phyloP scores from a whole-genome alignment of 1,140 invertebrate genomes.

The Zophobas atratus region DNA sequence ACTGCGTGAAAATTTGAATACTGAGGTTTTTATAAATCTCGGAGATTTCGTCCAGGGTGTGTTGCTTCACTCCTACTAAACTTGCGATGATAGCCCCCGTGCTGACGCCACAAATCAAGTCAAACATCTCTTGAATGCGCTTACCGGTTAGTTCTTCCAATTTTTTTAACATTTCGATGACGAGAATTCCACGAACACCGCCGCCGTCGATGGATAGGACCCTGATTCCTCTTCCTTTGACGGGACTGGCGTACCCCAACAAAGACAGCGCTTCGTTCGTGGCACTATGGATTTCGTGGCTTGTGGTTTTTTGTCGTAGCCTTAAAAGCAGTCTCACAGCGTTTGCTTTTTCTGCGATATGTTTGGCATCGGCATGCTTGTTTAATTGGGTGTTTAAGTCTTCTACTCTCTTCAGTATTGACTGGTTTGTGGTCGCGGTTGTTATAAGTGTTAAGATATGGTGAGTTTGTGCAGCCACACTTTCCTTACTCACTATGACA shows the following conservation, averaged over 20 bases:
- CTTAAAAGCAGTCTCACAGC: slow-evolving; percentile 76
- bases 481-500: slow-evolving; percentile 29
- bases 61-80: slow-evolving; percentile 74
- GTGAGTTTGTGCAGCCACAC: slow-evolving; percentile 18
- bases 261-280: slow-evolving; percentile 79
- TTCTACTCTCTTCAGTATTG: slow-evolving; percentile 68
- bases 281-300: slow-evolving; percentile 68
- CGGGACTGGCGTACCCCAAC: slow-evolving; percentile 81
- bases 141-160: slow-evolving; percentile 82
- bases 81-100: slow-evolving; percentile 87
- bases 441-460: slow-evolving; percentile 12
- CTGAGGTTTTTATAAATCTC: slow-evolving; percentile 80
- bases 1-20: slow-evolving; percentile 81
- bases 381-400: slow-evolving; percentile 80
- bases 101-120: slow-evolving; percentile 93
- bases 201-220: slow-evolving; percentile 93
- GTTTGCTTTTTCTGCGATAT: slow-evolving; percentile 80
- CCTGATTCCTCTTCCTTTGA: slow-evolving; percentile 82
- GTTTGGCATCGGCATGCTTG: slow-evolving; percentile 80
- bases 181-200: slow-evolving; percentile 87
- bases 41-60: slow-evolving; percentile 74
- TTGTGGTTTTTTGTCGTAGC: slow-evolving; percentile 65
- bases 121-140: slow-evolving; percentile 82
- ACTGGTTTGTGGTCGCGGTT: neutral
- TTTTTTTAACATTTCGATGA: slow-evolving; percentile 85